Percentiles rank a stretch among this genome's conserved stretches.
Conservation (phyloP, 2,113 vertebrate genomes). For the Campylomormyrus numenius region DNA sequence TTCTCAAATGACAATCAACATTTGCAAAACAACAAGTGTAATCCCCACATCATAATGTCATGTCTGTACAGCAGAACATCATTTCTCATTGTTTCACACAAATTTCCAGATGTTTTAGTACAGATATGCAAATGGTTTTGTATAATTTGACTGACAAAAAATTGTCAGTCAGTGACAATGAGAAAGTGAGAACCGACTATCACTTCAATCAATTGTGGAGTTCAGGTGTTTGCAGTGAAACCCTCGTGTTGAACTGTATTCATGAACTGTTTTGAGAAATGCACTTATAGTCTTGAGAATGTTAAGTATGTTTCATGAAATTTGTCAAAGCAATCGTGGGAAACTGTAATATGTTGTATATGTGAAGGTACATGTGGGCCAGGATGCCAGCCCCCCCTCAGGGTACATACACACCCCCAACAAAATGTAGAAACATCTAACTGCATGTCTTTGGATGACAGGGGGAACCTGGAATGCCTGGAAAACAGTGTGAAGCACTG, state of each 20-base stretch:
- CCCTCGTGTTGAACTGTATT: too few relatives aligned
- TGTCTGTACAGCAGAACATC: background rate
- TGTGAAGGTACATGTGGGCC: background rate
- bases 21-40: background rate
- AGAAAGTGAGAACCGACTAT: too few relatives aligned
- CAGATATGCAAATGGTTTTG: too few relatives aligned
- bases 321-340: too few relatives aligned
- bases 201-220: too few relatives aligned
- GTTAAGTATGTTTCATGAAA: too few relatives aligned
- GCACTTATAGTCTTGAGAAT: too few relatives aligned
- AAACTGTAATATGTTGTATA: too few relatives aligned
- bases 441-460: background rate
- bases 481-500: background rate
- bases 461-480: background rate
- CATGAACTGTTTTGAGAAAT: too few relatives aligned
- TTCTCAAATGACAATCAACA: background rate
- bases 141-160: too few relatives aligned
- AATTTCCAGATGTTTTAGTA: background rate
- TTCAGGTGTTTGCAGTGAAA: too few relatives aligned
- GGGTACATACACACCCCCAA: background rate
- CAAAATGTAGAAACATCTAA: background rate
- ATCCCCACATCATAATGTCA: background rate
- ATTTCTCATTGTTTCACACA: background rate
- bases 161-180: too few relatives aligned
- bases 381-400: background rate